Percentiles rank a stretch among this genome's conserved stretches.
Evolutionary conservation across 2,888 invertebrate species (phyloP).

Genomic region (Nemotelus pantherinus): DNA sequence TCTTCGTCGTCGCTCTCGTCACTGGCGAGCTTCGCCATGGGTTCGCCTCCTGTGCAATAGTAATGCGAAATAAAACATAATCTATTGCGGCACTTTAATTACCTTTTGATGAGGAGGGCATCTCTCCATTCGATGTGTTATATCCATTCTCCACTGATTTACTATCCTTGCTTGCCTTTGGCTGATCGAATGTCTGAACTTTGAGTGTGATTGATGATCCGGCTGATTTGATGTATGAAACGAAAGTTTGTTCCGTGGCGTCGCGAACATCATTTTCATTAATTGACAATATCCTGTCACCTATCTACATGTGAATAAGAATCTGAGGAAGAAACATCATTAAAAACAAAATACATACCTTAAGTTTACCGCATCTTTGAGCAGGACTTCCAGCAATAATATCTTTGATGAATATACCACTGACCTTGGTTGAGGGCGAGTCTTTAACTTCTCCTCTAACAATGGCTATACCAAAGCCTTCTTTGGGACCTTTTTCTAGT

Average conservation of each 20-base stretch:
- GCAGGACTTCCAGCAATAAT: conserved; percentile 95
- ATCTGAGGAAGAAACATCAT: background rate
- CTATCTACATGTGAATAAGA: conserved; percentile 54
- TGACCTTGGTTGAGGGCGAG: conserved; percentile 72
- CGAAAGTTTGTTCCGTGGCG: conserved; percentile 93
- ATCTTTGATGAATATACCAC: conserved; percentile 98
- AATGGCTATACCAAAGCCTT: conserved; percentile 94
- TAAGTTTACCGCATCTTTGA: conserved; percentile 84
- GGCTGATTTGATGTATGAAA: conserved; percentile 91
- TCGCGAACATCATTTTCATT: conserved; percentile 89
- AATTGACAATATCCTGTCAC: conserved; percentile 73
- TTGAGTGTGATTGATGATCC: conserved; percentile 89
- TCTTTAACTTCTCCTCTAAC: conserved; percentile 87
- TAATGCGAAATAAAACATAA: background rate
- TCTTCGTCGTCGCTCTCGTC: conserved; percentile 71
- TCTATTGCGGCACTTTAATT: too few species aligned
- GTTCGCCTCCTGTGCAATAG: background rate
- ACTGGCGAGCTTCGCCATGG: background rate
- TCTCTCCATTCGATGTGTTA: conserved; percentile 7
- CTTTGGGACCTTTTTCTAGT: conserved; percentile 45
- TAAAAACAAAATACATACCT: conserved; percentile 68
- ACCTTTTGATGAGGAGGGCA: background rate
- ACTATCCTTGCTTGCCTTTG: background rate
- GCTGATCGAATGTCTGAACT: conserved; percentile 75
- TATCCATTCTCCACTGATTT: conserved; percentile 32